Evolutionary conservation across 1,140 invertebrate genomes (phyloP), one percentile per base, ranked within the genome.

Genomic region (Drosophila elegans): DNA sequence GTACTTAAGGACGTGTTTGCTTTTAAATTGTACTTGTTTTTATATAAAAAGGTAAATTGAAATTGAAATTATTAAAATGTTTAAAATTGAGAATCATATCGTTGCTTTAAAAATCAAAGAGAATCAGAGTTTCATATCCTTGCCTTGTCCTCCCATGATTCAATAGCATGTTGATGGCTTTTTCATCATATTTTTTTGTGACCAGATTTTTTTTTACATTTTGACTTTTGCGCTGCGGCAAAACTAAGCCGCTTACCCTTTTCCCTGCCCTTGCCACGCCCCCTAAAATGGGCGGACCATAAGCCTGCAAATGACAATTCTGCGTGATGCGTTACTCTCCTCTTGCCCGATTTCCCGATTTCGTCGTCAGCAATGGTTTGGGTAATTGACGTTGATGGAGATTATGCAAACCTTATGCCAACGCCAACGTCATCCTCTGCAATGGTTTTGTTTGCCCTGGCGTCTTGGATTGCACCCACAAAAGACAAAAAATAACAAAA

Each of bases 381-480:
- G 80, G 84, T 88, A 88, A 88, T 88, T 88, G 84, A 88, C 76
- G 84, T 80, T 80, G 77, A 77, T 75, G 69, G 56, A 80, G 84
- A 89, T 88, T 88, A 88, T 88, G 77, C 72, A 80, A 72, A 76
- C 61, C 64, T 39, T 55, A 45, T 51, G 64, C 21, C 32, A 42
- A 46, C 60, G 53, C 36, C 48, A 27, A 16, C 39, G 27, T 45
- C 39, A 39, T 41, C 51, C 13, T 13, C 39, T 25, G 3, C 32
- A 29, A 16, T 39, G 34, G 32, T 11, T 34, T 41, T 39, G 53
- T 39, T 55, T 54, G 34, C 27, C 12, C 48, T 27, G 42, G 13
- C 44, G 34, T 52, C 57, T 61, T 68, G 56, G 39, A 52, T 74
- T 46, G 45, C 62, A 42, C 25, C 41, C 29, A 32, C 29, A 32